Conservation (phyloP, 1,140 invertebrate genomes). For the Leguminivora glycinivorella region DNA sequence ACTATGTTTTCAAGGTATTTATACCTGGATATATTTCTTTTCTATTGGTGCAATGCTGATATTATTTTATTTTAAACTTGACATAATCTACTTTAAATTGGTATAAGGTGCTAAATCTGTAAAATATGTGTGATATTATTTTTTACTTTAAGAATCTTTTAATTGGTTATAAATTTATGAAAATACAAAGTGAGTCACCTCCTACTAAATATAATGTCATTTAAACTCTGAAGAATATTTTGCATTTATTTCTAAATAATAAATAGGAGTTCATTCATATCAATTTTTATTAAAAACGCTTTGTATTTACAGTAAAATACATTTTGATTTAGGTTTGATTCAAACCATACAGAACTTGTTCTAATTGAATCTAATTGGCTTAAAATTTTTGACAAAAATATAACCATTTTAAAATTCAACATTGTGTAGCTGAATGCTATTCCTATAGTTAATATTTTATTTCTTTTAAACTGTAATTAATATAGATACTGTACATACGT, state of each 20-base stretch:
- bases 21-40: background rate
- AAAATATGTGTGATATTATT: background rate
- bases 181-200: background rate
- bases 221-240: no score
- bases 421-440: background rate
- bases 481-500: slow-evolving; percentile 1
- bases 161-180: background rate
- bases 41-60: background rate
- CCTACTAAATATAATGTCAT: background rate
- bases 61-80: slow-evolving; percentile 4
- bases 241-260: no score
- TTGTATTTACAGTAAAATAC: no score
- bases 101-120: background rate
- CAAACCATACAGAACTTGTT: no score
- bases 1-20: background rate
- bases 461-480: background rate
- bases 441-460: no score
- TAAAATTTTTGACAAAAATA: no score
- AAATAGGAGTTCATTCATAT: no score
- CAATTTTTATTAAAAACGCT: no score
- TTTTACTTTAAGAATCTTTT: background rate
- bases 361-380: no score
- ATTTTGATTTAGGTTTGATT: no score
- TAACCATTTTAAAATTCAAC: background rate
- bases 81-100: slow-evolving; percentile 8